Evolutionary conservation across 2,797 vertebrate species (phyloP).

Genomic region (Alcedo quadribrachys): DNA sequence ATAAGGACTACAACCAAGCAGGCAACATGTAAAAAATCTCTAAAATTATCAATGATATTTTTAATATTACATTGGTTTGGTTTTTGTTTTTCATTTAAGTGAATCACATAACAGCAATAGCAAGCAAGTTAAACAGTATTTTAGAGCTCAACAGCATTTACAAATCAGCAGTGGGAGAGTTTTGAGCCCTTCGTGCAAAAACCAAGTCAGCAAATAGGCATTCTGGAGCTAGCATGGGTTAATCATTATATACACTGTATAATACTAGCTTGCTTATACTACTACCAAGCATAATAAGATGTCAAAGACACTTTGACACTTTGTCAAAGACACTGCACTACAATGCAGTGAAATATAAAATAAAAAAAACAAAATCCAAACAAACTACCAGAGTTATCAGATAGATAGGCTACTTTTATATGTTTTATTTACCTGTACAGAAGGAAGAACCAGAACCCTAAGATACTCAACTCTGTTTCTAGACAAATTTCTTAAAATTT

Average conservation of each 20-base stretch:
- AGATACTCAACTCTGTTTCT: background rate
- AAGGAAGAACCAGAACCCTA: background rate
- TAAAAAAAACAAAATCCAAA: background rate
- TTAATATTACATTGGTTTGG: background rate
- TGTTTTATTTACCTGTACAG: background rate
- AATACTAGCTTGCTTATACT: background rate
- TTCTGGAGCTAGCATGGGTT: conserved; percentile 17
- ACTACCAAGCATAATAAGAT: background rate
- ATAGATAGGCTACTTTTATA: background rate
- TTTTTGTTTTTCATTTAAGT: background rate
- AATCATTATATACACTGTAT: conserved; percentile 26
- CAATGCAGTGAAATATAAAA: background rate
- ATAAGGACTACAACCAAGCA: background rate
- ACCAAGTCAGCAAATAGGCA: background rate
- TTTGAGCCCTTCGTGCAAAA: background rate
- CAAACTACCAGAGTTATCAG: background rate
- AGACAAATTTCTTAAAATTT: background rate
- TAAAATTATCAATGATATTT: background rate
- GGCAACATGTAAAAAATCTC: background rate
- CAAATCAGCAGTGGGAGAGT: background rate
- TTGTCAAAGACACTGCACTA: background rate
- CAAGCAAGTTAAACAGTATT: background rate
- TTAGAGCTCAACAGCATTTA: background rate
- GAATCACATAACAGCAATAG: background rate
- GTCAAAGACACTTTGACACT: background rate